A percentile compares a stretch with the other conserved stretches of the same genome.
These are phyloP conservation scores for Tyria jacobaeae DNA, from an alignment of 2,888 invertebrate genomes.

Conservation along the genomic window DNA sequence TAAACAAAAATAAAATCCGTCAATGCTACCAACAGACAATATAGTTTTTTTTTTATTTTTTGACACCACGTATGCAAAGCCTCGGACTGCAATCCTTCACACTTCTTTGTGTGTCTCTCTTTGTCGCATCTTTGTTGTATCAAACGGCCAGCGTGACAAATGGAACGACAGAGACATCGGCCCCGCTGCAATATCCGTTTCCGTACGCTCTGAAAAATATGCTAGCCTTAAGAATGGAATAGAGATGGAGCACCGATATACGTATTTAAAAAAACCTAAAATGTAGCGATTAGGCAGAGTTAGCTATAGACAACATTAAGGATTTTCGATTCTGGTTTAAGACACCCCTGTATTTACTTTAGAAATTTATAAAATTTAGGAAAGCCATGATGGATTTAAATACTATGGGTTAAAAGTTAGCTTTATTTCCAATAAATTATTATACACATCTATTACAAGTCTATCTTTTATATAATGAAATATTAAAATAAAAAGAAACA, in stretches of 20 bases:
- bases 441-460: too few species aligned
- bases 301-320: neutral
- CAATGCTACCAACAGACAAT: slow-evolving; percentile 10
- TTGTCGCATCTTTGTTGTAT: slow-evolving; percentile 52
- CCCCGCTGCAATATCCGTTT: slow-evolving; percentile 73
- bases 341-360: too few species aligned
- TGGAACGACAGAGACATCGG: slow-evolving; percentile 73
- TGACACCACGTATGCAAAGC: slow-evolving; percentile 25
- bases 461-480: too few species aligned
- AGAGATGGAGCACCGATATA: slow-evolving; percentile 13
- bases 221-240: slow-evolving; percentile 39
- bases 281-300: neutral
- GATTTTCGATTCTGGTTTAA: neutral
- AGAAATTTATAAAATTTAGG: too few species aligned
- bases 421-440: too few species aligned
- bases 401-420: too few species aligned
- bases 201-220: slow-evolving; percentile 61
- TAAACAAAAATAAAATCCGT: slow-evolving; percentile 3
- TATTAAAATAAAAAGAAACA: neutral
- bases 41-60: slow-evolving; percentile 1
- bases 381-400: too few species aligned
- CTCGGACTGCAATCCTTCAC: slow-evolving; percentile 51
- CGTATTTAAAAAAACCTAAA: neutral
- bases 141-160: slow-evolving; percentile 65
- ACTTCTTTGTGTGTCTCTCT: slow-evolving; percentile 53